phyloP scores from a whole-genome alignment of 2,113 vertebrate species.

The Chlorocebus sabaeus region DNA sequence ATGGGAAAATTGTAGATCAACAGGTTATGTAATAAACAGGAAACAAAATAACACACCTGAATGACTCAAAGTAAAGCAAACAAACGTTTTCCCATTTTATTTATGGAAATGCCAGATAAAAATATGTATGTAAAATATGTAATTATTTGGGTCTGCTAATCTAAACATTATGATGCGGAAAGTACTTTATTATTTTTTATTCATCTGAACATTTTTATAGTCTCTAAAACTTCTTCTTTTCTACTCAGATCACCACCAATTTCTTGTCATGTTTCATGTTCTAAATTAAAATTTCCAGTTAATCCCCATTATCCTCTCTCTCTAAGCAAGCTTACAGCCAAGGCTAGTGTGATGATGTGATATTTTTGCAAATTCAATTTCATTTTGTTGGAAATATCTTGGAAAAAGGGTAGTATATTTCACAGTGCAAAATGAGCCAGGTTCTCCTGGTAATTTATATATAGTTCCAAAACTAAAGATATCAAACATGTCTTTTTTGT shows the following conservation, averaged over 20 bases:
- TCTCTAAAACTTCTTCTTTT: not conserved
- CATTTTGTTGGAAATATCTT: not conserved
- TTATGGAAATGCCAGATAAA: not conserved
- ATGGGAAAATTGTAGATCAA: not conserved
- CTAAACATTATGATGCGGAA: not conserved
- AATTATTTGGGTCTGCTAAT: not conserved
- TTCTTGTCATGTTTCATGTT: not conserved
- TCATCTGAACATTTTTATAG: not conserved
- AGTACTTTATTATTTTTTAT: not conserved
- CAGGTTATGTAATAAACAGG: not conserved
- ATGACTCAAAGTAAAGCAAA: not conserved
- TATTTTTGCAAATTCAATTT: not conserved
- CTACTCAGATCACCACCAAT: not conserved
- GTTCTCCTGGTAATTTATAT: not conserved
- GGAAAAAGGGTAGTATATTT: not conserved
- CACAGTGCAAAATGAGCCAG: not conserved
- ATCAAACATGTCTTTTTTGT: not conserved
- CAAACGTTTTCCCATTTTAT: not conserved
- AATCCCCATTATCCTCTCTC: not conserved
- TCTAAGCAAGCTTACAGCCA: not conserved
- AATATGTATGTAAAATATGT: not conserved
- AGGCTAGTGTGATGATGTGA: not conserved
- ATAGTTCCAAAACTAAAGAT: not conserved
- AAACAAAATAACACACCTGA: not conserved
- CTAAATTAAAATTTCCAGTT: not conserved